Base-by-base conservation (phyloP, 2,888 invertebrate genomes). In the Xanthorhoe spadicearia region DNA sequence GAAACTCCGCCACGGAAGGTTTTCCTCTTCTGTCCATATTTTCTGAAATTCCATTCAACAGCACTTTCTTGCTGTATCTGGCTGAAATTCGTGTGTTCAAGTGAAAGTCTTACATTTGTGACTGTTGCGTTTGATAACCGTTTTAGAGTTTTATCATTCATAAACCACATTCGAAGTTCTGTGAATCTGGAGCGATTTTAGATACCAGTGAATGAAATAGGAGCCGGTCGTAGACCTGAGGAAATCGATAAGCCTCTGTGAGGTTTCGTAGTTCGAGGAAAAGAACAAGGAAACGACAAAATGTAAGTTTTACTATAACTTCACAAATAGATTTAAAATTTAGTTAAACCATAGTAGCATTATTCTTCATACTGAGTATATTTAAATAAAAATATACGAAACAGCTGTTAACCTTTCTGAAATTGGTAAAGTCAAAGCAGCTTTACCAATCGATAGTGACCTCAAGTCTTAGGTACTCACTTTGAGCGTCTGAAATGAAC, bases 1-100 rank as follows among this genome's bases (percentile, higher is more conserved):
- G 80, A 91, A 92, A 89, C 88, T 79, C 77, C 70, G 83, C 79
- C 81, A 83, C 81, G 86, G 84, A 88, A 90, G 88, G 89, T 88
- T 92, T 83, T 88, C 86, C 87, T 82, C 82, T 82, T 84, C 85
- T 79, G 78, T 77, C 82, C 81, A 80, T 85, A 86, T 87, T 88
- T 89, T 87, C 83, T 77, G 80, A 82, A 86, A 84, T 80, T 79
- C 81, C 86, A 80, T 85, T 86, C 85, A 82, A 81, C 77, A 79
- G 72, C 76, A 79, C 75, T 77, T 75, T 80, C 78, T 75, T 71
- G 73, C 75, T 70, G 75, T 72, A 75, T 77, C 77, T 72, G 70
- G 73, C 71, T 74, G 73, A 56, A 68, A 72, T 71, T 72, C 68
- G 68, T 77, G 76, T 79, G 83, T 83, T 72, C 71, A 67, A 62